A percentile compares a stretch with the other conserved stretches of the same genome.
phyloP scores from a whole-genome alignment of 2,113 vertebrate genomes.

The Pluvianellus socialis region DNA sequence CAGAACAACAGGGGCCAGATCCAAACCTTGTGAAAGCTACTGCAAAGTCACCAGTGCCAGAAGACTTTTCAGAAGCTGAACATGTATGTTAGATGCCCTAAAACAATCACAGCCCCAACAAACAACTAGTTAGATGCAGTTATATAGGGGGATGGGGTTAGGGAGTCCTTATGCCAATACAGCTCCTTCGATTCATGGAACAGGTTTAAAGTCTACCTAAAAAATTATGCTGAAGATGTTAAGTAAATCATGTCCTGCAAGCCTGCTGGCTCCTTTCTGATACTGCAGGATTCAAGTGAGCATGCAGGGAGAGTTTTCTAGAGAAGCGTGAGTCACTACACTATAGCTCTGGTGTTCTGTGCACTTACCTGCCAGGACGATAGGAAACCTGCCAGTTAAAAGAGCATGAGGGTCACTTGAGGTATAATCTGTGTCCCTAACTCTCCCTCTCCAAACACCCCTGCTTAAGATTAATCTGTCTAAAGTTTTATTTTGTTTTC shows the following conservation, averaged over 20 bases:
- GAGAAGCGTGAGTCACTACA: background rate
- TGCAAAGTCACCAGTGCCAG: background rate
- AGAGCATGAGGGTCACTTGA: background rate
- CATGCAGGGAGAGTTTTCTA: background rate
- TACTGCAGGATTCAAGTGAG: background rate
- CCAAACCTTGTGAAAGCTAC: background rate
- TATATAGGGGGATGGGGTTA: background rate
- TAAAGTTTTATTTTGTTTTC: background rate
- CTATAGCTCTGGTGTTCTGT: background rate
- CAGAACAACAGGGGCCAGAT: background rate
- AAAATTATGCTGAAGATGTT: background rate
- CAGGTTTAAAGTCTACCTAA: background rate
- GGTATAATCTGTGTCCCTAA: background rate
- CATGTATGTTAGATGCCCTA: accelerated
- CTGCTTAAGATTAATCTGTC: background rate
- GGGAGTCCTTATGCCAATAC: background rate
- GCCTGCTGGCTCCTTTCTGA: background rate
- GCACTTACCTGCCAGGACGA: background rate
- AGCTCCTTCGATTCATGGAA: background rate
- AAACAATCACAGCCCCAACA: background rate
- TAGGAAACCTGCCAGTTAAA: background rate
- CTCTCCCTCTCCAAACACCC: background rate
- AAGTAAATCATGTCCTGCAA: background rate
- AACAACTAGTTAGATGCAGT: background rate
- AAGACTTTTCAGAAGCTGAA: background rate